Base-by-base conservation (phyloP, 2,797 vertebrate species). In the Enteromius thamalakanensis region DNA sequence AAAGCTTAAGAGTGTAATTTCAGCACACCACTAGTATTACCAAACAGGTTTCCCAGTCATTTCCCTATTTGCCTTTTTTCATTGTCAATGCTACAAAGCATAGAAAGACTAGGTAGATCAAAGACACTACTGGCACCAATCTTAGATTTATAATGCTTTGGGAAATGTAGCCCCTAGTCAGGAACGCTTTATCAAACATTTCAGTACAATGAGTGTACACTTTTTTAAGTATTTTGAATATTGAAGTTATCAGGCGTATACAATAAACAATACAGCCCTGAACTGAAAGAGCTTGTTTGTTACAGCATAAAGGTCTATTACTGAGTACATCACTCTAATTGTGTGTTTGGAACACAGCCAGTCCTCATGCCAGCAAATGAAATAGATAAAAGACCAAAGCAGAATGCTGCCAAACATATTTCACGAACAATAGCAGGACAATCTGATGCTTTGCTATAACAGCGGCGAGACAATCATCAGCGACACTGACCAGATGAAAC, bases 321-420 rank as follows among this genome's bases (percentile, higher is more conserved):
- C 26, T 15, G 32, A 67, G 71, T 23, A 34, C 40, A 40, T 81
- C 58, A 51, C 15, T 72, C 70, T 34, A 21, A 72, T 64, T 32
- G 71, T 65, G 70, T 40, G 60, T 32, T 65, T 76, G 60, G 47
- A 76, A 29, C 45, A 76, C 6, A 76, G 60, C 60, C 60, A 76
- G 21, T 49, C 69, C 58, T 74, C 80, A 64, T 37, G 21, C 45
- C 29, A 37, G n/a, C 21, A 19, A 49, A 74, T 32, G 1, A 67
- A 34, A 79, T 23, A 7, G 42, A 64, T 74, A 51, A 51, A 51
- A 51, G 80, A 65, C 42, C n/a, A 65, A 82, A 82, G 23, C 45
- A 67, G 34, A 74, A 21, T 29, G 51, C 32, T 15, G 70, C 26
- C 55, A 81, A 71, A 60, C 1, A 26, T n/a, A 45, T 72, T 62